phyloP scores from a whole-genome alignment of 2,113 vertebrate species.

The Pao palembangensis region DNA sequence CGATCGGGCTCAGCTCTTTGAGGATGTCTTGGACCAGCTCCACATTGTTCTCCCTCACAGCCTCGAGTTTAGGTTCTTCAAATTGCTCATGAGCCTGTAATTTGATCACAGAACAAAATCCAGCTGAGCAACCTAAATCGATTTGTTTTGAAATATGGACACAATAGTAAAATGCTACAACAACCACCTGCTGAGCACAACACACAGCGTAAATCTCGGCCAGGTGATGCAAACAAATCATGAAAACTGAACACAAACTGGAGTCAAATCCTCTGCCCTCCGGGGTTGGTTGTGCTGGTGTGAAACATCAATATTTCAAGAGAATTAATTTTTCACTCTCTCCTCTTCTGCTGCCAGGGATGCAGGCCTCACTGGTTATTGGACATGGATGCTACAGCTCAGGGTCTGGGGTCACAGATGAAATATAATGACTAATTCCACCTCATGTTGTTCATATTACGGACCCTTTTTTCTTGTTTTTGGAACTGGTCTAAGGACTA shows the following conservation, averaged over 20 bases:
- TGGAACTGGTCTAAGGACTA: too few species aligned
- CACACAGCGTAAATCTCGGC: conserved; percentile 15
- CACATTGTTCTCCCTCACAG: conserved; percentile 90
- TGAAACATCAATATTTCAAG: conserved; percentile 51
- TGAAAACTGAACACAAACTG: conserved; percentile 21
- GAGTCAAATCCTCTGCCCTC: conserved; percentile 20
- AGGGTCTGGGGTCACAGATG: conserved; percentile 12
- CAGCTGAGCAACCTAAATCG: conserved; percentile 5
- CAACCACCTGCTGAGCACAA: conserved; percentile 11
- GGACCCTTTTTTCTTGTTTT: neutral
- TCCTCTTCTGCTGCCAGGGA: conserved; percentile 17
- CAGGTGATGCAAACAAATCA: neutral
- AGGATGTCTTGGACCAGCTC: conserved; percentile 96
- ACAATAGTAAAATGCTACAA: conserved; percentile 6
- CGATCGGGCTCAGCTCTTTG: conserved; percentile 81
- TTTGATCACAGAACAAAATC: conserved; percentile 7
- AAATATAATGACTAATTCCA: neutral
- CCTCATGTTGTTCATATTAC: neutral
- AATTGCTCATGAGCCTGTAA: conserved; percentile 85
- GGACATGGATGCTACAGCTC: conserved; percentile 14
- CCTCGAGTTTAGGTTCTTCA: conserved; percentile 91
- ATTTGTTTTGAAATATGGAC: conserved; percentile 7
- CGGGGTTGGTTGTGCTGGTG: conserved; percentile 17
- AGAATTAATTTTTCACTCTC: conserved; percentile 41
- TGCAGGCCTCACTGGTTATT: conserved; percentile 7